Percentiles rank a stretch among this genome's conserved stretches.
These are phyloP conservation scores for Xyrichtys novacula DNA, from an alignment of 2,797 vertebrate genomes.

Conservation along the genomic window DNA sequence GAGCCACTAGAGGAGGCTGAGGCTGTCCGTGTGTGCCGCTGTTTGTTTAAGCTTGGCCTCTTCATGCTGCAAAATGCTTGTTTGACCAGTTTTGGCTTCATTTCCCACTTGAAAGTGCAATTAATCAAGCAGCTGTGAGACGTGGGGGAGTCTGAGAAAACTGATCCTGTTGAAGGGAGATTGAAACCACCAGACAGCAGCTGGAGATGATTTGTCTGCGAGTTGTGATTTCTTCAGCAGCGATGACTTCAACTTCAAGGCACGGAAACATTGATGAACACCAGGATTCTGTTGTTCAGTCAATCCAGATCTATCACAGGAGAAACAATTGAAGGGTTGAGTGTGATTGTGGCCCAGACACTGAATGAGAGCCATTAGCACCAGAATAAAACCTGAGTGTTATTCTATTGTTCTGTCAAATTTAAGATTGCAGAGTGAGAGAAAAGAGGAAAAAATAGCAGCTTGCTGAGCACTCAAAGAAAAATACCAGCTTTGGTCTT, in stretches of 20 bases:
- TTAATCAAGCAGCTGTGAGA: conserved; percentile 65
- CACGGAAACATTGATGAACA: conserved; percentile 60
- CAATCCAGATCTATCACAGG: conserved; percentile 50
- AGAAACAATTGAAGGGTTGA: conserved; percentile 56
- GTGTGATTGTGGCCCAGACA: conserved; percentile 54
- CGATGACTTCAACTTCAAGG: conserved; percentile 62
- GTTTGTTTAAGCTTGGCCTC: conserved; percentile 72
- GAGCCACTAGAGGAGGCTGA: conserved; percentile 68
- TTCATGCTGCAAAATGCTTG: conserved; percentile 61
- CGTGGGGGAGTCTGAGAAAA: conserved; percentile 44
- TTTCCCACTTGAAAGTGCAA: conserved; percentile 56
- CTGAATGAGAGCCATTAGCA: conserved; percentile 57
- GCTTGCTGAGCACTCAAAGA: conserved; percentile 67
- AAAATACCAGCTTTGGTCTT: conserved; percentile 72
- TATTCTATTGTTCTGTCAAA: conserved; percentile 74
- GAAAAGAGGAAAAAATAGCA: conserved; percentile 46
- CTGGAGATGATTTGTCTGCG: conserved; percentile 63
- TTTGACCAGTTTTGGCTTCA: conserved; percentile 66
- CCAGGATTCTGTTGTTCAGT: conserved; percentile 45
- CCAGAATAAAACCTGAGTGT: conserved; percentile 62
- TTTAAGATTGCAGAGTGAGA: conserved; percentile 64
- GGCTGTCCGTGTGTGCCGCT: conserved; percentile 58
- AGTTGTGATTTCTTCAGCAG: conserved; percentile 63
- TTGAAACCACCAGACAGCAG: conserved; percentile 51
- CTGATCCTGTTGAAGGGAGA: conserved; percentile 49